These are phyloP conservation scores for Xiphias gladius DNA, from an alignment of 2,113 vertebrate species.

Conservation along the genomic window DNA sequence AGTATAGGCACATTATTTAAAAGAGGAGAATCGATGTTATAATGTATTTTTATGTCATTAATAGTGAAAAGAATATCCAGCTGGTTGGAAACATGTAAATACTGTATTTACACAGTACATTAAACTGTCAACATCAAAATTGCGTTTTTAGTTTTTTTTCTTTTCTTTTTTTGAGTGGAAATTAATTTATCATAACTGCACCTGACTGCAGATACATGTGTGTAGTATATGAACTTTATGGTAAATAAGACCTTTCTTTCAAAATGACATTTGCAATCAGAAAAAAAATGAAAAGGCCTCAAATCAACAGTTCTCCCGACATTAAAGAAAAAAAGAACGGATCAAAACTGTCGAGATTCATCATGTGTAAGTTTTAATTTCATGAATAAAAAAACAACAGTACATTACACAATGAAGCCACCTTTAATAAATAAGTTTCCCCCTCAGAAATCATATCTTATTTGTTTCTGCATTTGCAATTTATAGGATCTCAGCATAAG, in stretches of 20 bases:
- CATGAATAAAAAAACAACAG: slow-evolving; percentile 76
- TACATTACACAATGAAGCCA: slow-evolving; percentile 74
- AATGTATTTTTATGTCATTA: slow-evolving; percentile 44
- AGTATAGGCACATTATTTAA: neutral
- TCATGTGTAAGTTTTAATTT: slow-evolving; percentile 75
- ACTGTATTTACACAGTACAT: slow-evolving; percentile 43
- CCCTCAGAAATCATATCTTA: slow-evolving; percentile 46
- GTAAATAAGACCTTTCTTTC: too few relatives aligned
- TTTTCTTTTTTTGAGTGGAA: neutral
- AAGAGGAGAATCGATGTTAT: neutral
- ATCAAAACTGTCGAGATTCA: slow-evolving; percentile 23
- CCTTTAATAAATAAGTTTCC: slow-evolving; percentile 77
- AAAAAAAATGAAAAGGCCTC: neutral
- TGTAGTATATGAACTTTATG: too few relatives aligned
- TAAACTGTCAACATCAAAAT: slow-evolving; percentile 14
- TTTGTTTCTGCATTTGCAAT: slow-evolving; percentile 56
- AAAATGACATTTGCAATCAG: too few relatives aligned
- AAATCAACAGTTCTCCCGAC: too few relatives aligned
- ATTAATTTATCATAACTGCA: neutral
- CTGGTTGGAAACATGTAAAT: slow-evolving; percentile 55
- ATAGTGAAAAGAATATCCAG: slow-evolving; percentile 45
- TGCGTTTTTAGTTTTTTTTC: slow-evolving; percentile 12
- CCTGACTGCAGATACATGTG: neutral
- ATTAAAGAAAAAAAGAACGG: neutral
- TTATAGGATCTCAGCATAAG: slow-evolving; percentile 35